phyloP scores from a whole-genome alignment of 2,888 invertebrate genomes.

The Rhopalosiphum nymphaeae region DNA sequence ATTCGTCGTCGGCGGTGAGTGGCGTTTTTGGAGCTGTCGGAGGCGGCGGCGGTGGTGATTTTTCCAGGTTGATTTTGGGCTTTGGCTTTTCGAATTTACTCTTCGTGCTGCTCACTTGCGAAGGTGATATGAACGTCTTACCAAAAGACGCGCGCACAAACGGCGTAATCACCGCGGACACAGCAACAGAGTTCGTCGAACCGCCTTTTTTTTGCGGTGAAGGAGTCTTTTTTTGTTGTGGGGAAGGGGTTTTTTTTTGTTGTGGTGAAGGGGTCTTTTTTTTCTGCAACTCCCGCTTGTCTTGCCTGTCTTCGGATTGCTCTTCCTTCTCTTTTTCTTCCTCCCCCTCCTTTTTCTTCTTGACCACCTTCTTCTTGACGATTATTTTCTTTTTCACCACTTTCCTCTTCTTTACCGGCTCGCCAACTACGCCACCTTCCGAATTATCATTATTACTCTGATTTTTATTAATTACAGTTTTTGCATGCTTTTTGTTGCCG shows the following conservation, averaged over 20 bases:
- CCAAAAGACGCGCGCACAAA: constrained; percentile 59
- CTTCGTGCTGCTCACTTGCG: constrained; percentile 63
- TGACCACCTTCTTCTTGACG: constrained; percentile 66
- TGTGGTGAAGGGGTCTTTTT: constrained; percentile 27
- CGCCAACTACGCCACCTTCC: constrained; percentile 55
- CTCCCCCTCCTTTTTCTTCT: constrained; percentile 68
- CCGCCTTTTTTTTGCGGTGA: constrained; percentile 20
- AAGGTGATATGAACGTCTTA: constrained; percentile 62
- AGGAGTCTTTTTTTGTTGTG: constrained; percentile 40
- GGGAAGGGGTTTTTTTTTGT: constrained; percentile 39
- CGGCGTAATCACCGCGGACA: constrained; percentile 67
- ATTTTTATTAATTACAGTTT: constrained; percentile 40
- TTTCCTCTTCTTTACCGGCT: constrained; percentile 56
- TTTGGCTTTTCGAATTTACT: constrained; percentile 68
- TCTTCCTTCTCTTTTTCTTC: constrained; percentile 64
- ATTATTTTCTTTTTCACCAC: constrained; percentile 64
- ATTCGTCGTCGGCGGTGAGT: neutral
- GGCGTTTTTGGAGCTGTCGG: constrained; percentile 69
- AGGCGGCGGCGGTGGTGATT: constrained; percentile 65
- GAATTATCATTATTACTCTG: constrained; percentile 47
- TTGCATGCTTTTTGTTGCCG: constrained; percentile 56
- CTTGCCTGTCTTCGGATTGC: neutral
- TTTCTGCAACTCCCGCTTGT: neutral
- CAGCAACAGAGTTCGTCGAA: constrained; percentile 49
- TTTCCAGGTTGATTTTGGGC: constrained; percentile 67